Percentiles rank a stretch among this genome's conserved stretches.
phyloP scores from a whole-genome alignment of 2,888 invertebrate genomes.

The Parnassius mnemosyne region DNA sequence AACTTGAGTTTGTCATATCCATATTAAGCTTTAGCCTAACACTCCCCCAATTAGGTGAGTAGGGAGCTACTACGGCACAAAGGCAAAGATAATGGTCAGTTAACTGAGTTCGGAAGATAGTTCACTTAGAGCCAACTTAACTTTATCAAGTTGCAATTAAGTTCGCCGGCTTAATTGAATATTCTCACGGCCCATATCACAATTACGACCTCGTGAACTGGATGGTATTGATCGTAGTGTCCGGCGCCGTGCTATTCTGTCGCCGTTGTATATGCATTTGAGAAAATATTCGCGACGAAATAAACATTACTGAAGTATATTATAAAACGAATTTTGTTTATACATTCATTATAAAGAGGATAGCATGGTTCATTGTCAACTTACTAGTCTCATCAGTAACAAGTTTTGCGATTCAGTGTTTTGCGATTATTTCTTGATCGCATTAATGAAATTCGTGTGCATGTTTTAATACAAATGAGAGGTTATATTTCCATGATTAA shows the following conservation, averaged over 20 bases:
- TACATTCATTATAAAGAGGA: too few species aligned
- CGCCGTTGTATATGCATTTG: neutral
- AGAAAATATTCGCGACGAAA: neutral
- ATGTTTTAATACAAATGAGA: too few species aligned
- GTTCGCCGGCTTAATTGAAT: constrained; percentile 73
- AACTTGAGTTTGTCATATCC: constrained; percentile 39
- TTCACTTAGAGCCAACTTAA: constrained; percentile 76
- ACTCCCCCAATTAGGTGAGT: constrained; percentile 73
- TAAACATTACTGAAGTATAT: too few species aligned
- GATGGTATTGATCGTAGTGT: constrained; percentile 55
- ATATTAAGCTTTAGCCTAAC: constrained; percentile 34
- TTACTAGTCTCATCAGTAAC: too few species aligned
- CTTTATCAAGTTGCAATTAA: constrained; percentile 79
- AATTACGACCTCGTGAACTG: constrained; percentile 73
- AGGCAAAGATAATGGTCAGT: constrained; percentile 80
- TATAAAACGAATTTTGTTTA: too few species aligned
- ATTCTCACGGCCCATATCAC: constrained; percentile 74
- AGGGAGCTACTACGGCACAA: constrained; percentile 68
- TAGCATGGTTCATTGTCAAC: too few species aligned
- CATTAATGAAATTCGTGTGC: too few species aligned
- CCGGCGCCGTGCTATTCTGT: constrained; percentile 8
- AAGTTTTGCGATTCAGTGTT: too few species aligned
- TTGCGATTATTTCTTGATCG: too few species aligned
- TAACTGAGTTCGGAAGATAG: constrained; percentile 79
- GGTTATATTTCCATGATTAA: too few species aligned